Conservation (phyloP, 2,797 vertebrate species). For the Lacerta agilis region DNA sequence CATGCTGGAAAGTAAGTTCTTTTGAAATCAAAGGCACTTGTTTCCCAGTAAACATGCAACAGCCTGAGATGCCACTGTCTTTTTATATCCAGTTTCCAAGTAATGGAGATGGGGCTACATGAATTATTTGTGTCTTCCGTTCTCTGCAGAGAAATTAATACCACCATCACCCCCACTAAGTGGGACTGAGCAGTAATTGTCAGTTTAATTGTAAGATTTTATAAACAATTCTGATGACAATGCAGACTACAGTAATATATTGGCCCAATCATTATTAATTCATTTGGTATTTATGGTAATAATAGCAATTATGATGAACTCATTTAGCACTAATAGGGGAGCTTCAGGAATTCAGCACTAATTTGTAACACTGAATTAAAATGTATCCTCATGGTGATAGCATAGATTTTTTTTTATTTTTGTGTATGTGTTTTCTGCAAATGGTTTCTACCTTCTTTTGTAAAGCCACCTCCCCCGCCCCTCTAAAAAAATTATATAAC, state of each 20-base stretch:
- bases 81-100: slow-evolving; percentile 12
- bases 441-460: slow-evolving; percentile 45
- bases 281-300: slow-evolving; percentile 65
- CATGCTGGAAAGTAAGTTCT: neutral
- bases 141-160: slow-evolving; percentile 12
- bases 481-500: too few species aligned
- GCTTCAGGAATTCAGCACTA: slow-evolving; percentile 39
- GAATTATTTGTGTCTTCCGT: slow-evolving; percentile 16
- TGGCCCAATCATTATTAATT: slow-evolving; percentile 59
- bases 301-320: slow-evolving; percentile 61
- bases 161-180: slow-evolving; percentile 5
- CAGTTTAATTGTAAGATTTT: slow-evolving; percentile 32
- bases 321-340: slow-evolving; percentile 48
- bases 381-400: slow-evolving; percentile 18
- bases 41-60: neutral
- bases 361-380: slow-evolving; percentile 35
- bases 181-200: slow-evolving; percentile 47
- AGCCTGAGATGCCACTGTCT: neutral
- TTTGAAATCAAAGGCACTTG: neutral
- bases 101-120: neutral
- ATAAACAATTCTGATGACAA: slow-evolving; percentile 57
- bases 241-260: slow-evolving; percentile 48
- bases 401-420: neutral
- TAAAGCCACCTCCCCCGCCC: neutral
- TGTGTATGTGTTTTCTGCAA: neutral